Percentiles rank a stretch among this genome's conserved stretches.
These are phyloP conservation scores for Trisateles emortualis DNA, from an alignment of 2,888 invertebrate species.

Conservation along the genomic window DNA sequence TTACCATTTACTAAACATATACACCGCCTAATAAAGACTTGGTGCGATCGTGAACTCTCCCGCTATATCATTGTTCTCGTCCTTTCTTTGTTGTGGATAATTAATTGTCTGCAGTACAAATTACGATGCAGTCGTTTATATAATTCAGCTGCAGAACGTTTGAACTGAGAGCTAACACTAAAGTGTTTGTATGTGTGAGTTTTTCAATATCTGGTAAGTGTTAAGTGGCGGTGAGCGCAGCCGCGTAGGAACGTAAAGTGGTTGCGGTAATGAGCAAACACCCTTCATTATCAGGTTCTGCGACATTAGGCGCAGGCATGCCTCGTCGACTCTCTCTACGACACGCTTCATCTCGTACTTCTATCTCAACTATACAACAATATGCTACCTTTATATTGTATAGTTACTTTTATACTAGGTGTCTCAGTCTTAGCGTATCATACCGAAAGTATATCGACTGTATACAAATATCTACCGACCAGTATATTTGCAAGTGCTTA, in stretches of 20 bases:
- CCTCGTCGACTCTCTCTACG: slow-evolving; percentile 39
- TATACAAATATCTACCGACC: no score
- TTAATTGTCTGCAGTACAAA: slow-evolving; percentile 58
- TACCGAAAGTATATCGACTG: no score
- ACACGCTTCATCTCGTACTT: slow-evolving; percentile 25
- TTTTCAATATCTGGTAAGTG: slow-evolving; percentile 34
- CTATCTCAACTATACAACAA: slow-evolving; percentile 7
- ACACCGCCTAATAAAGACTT: slow-evolving; percentile 67
- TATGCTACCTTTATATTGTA: slow-evolving; percentile 2
- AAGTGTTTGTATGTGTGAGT: slow-evolving; percentile 12
- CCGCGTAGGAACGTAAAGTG: slow-evolving; percentile 45
- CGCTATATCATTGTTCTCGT: slow-evolving; percentile 64
- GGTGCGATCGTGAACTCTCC: slow-evolving; percentile 66
- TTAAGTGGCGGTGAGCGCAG: slow-evolving; percentile 35
- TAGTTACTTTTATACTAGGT: not conserved
- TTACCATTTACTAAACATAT: slow-evolving; percentile 76
- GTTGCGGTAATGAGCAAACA: slow-evolving; percentile 56
- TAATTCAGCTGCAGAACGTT: slow-evolving; percentile 7
- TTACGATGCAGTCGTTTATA: slow-evolving; percentile 27
- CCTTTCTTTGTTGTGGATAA: slow-evolving; percentile 57
- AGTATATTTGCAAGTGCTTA: no score
- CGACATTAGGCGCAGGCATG: slow-evolving; percentile 60
- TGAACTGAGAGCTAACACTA: not conserved
- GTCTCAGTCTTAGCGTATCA: no score
- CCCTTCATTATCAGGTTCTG: slow-evolving; percentile 62